These are phyloP conservation scores for Anastrepha ludens DNA, from an alignment of 1,140 invertebrate genomes.

Conservation along the genomic window DNA sequence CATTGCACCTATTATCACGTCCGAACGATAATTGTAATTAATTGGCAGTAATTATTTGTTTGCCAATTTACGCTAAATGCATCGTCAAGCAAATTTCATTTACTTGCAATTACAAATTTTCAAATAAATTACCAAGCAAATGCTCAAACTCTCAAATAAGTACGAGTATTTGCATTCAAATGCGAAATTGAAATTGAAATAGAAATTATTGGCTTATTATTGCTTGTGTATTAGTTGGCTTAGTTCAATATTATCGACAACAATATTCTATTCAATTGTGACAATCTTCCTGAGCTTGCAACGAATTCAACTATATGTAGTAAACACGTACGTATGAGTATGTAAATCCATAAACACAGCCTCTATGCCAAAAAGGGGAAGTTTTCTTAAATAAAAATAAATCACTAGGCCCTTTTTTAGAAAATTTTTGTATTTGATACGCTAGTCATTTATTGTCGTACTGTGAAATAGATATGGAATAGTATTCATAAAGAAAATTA, in stretches of 20 bases:
- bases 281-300: conserved; percentile 21
- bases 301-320: not conserved
- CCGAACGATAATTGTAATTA: conserved; percentile 10
- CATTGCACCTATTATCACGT: conserved; percentile 19
- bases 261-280: conserved; percentile 34
- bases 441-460: no score
- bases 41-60: conserved; percentile 38
- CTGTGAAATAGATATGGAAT: no score
- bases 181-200: conserved; percentile 42
- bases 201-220: conserved; percentile 47
- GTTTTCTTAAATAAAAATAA: no score
- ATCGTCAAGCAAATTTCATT: conserved; percentile 29
- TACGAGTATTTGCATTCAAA: conserved; percentile 9
- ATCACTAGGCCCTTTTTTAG: no score
- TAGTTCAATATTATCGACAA: not conserved
- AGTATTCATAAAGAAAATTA: no score
- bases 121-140: conserved; percentile 45
- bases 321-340: not conserved
- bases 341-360: not conserved
- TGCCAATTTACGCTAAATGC: conserved; percentile 41
- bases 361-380: no score
- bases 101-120: conserved; percentile 11
- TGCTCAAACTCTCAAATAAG: not conserved
- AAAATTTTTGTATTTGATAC: no score
- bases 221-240: not conserved